Evolutionary conservation across 1,140 invertebrate species (phyloP).

Genomic region (Globodera ellingtonae): DNA sequence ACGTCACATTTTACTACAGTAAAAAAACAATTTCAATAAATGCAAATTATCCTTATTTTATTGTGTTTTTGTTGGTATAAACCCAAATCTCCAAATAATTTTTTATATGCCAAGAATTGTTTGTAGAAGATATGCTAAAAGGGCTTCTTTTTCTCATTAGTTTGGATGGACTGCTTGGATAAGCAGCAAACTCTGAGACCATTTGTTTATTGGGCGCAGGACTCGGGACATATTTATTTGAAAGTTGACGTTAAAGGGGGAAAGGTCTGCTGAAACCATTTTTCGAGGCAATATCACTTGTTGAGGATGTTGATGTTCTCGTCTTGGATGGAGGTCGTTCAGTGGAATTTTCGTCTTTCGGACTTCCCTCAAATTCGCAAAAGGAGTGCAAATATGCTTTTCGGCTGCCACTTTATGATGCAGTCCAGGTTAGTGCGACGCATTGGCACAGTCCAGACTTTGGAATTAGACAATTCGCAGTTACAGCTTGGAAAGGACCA

Average conservation of each 20-base stretch:
- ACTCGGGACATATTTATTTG: conserved; percentile 17
- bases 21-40: too few relatives aligned
- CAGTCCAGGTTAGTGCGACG: conserved; percentile 13
- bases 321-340: neutral
- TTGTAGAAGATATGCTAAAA: too few relatives aligned
- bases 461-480: neutral
- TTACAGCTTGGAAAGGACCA: too few relatives aligned
- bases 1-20: too few relatives aligned
- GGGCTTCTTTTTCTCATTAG: too few relatives aligned
- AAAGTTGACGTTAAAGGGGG: conserved; percentile 25
- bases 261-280: conserved; percentile 1
- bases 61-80: too few relatives aligned
- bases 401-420: conserved; percentile 9
- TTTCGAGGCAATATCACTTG: neutral
- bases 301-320: conserved; percentile 3
- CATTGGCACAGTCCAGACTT: neutral
- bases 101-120: too few relatives aligned
- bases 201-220: conserved; percentile 25
- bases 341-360: conserved; percentile 12
- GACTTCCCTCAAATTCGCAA: neutral
- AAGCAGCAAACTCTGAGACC: neutral
- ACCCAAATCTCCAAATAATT: too few relatives aligned
- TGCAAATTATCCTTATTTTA: too few relatives aligned
- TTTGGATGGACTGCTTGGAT: neutral
- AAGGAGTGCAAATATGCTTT: conserved; percentile 14